These are phyloP conservation scores for Troilus luridus DNA, from an alignment of 2,888 invertebrate species.

Conservation along the genomic window DNA sequence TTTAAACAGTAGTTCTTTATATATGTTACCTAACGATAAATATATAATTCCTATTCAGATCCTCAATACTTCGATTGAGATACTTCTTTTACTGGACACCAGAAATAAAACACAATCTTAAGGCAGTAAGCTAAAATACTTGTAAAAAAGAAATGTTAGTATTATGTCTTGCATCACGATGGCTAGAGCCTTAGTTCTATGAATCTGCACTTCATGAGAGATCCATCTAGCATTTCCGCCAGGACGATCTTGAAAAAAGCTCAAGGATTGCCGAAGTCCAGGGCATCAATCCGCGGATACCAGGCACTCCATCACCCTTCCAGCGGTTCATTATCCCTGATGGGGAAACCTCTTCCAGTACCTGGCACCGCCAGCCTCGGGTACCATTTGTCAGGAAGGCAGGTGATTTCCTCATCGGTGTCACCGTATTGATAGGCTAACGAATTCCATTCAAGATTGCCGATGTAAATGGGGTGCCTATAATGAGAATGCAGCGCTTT, in stretches of 20 bases:
- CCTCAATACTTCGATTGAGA: no score
- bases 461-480: conserved; percentile 13
- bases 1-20: no score
- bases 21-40: no score
- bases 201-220: background rate
- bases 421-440: conserved; percentile 46
- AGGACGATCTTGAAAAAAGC: background rate
- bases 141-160: no score
- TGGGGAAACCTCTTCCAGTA: background rate
- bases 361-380: background rate
- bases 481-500: conserved; percentile 25
- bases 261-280: background rate
- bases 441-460: conserved; percentile 26
- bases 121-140: no score
- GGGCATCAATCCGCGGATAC: background rate
- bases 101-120: no score
- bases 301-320: conserved; percentile 32
- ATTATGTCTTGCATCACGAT: no score
- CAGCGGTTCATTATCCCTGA: conserved; percentile 36
- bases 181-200: background rate
- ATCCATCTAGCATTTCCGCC: background rate
- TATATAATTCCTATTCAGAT: no score
- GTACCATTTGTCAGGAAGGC: conserved; percentile 8
- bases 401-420: conserved; percentile 25
- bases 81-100: no score